These are phyloP conservation scores for Gymnocephalus cernua DNA, from an alignment of 2,113 vertebrate genomes.

Conservation along the genomic window DNA sequence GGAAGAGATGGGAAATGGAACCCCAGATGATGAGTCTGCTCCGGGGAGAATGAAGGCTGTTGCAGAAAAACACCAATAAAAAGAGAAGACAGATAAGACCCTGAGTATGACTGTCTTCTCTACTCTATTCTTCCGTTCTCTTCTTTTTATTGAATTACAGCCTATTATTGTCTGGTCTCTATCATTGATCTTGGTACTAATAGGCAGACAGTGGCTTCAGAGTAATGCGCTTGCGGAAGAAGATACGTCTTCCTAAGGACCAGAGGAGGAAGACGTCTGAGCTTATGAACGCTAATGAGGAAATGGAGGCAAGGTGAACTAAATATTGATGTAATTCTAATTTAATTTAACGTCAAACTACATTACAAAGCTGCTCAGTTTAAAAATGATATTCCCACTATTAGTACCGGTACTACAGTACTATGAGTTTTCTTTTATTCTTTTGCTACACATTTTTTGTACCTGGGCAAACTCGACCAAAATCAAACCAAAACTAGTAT, in stretches of 20 bases:
- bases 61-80: slow-evolving; percentile 5
- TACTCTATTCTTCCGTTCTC: background rate
- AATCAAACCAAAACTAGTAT: background rate
- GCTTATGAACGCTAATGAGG: slow-evolving; percentile 11
- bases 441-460: background rate
- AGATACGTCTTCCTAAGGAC: slow-evolving; percentile 6
- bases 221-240: background rate
- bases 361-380: background rate
- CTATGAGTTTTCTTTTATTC: background rate
- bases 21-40: background rate
- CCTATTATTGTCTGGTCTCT: slow-evolving; percentile 43
- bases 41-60: background rate
- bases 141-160: slow-evolving; percentile 33
- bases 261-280: slow-evolving; percentile 9
- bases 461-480: background rate
- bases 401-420: background rate
- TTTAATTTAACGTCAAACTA: background rate
- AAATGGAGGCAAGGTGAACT: background rate
- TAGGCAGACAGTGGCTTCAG: slow-evolving; percentile 40
- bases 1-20: background rate
- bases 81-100: background rate
- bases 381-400: no score
- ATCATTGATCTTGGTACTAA: slow-evolving; percentile 52
- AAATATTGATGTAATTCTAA: background rate
- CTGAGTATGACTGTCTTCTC: background rate